Percentiles rank a stretch among this genome's conserved stretches.
phyloP scores from a whole-genome alignment of 2,888 invertebrate genomes.

The Monochamus alternatus region DNA sequence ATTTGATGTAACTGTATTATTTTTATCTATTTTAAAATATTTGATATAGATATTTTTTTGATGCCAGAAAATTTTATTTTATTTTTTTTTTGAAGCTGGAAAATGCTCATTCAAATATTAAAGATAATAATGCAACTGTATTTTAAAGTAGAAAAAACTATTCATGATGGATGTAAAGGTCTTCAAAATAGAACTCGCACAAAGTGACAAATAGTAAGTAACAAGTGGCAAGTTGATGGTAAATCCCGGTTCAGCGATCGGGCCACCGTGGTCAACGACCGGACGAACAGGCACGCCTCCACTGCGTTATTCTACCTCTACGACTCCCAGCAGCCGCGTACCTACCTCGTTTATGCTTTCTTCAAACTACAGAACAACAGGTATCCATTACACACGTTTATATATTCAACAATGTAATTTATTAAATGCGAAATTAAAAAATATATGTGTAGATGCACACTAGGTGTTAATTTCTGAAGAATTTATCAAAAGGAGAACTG shows the following conservation, averaged over 20 bases:
- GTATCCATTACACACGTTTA: neutral
- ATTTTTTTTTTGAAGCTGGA: neutral
- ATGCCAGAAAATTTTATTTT: neutral
- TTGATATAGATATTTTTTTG: no score
- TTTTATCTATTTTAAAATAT: no score
- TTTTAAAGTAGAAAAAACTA: no score
- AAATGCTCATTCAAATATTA: no score
- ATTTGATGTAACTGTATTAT: no score
- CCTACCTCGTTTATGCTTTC: neutral
- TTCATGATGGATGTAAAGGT: neutral
- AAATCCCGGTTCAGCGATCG: conserved; percentile 63
- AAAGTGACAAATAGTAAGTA: conserved; percentile 37
- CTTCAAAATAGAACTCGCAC: conserved; percentile 1
- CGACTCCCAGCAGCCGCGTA: neutral
- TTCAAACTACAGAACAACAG: conserved; percentile 9
- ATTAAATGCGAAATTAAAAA: no score
- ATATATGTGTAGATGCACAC: no score
- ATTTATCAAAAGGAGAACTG: no score
- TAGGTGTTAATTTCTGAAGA: no score
- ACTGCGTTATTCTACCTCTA: conserved; percentile 26
- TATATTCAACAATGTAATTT: no score
- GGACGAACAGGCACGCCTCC: conserved; percentile 42
- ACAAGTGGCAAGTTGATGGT: conserved; percentile 15
- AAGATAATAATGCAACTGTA: neutral
- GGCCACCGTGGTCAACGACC: conserved; percentile 63